Percentiles rank a stretch among this genome's conserved stretches.
These are phyloP conservation scores for Serripes groenlandicus DNA, from an alignment of 2,888 invertebrate species.

Conservation along the genomic window DNA sequence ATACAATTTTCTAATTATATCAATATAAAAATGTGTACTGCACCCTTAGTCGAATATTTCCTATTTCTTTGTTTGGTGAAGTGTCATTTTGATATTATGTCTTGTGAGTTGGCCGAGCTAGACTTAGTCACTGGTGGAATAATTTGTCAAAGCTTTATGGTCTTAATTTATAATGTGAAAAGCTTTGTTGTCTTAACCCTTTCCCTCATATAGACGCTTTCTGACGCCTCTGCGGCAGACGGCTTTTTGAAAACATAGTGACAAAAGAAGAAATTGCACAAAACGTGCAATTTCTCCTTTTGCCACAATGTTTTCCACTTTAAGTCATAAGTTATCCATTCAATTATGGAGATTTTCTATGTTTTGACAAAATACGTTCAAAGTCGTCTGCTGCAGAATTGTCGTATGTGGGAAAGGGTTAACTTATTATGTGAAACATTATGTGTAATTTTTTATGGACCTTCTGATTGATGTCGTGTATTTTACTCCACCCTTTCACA, in stretches of 20 bases:
- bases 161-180: no score
- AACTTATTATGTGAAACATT: background rate
- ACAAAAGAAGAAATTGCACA: background rate
- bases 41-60: no score
- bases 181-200: background rate
- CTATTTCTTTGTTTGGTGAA: no score
- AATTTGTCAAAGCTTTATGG: no score
- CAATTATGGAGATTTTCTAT: background rate
- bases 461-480: no score
- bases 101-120: no score
- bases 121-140: no score
- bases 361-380: background rate
- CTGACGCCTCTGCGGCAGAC: background rate
- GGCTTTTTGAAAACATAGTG: background rate
- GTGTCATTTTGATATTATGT: no score
- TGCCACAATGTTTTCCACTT: background rate
- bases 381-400: background rate
- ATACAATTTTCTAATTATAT: no score
- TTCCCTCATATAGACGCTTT: background rate
- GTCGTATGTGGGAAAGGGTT: background rate
- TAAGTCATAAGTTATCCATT: background rate
- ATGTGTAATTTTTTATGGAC: no score
- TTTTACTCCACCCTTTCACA: no score
- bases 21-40: no score
- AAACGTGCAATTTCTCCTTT: background rate